Base-by-base conservation (phyloP, 1,140 invertebrate genomes). In the Venturia canescens region DNA sequence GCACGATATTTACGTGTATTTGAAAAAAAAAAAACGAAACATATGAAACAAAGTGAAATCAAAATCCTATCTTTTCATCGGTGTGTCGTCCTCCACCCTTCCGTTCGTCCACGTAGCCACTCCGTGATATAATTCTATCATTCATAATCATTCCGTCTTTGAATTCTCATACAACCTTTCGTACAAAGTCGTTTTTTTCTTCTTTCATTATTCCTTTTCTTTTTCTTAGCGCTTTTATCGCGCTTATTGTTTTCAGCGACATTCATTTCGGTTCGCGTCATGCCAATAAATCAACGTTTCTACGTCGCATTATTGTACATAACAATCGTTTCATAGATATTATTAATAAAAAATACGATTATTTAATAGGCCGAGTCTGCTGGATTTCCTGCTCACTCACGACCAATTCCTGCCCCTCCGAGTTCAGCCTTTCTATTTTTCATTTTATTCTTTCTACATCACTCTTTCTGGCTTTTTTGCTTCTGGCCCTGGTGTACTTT, bases 271-370 rank as follows among this genome's bases (percentile, higher is more conserved):
- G 44, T 27, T 13, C 23, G 23, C 50, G 31, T 48, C 27, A 80
- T 44, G 26, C 63, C 27, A 53, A 9, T 34, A 57, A 72, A 57
- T 29, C 44, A 76, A 63, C 29, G 74, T 63, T 83, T 77, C 29
- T 81, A 80, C 77, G 74, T 80, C 80, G 82, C 80, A 84, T 86
- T 86, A 44, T 48, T 89, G 88, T 89, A 89, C 83, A 89, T 89
- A 89, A 83, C 76, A 84, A 85, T 88, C 83, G 84, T 89, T 88
- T 88, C 85, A 83, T 89, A 88, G 85, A 63, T 70, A 81, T 86
- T 86, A 88, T 84, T 89, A 88, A 87, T 87, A 84, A 84, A 86
- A 82, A 70, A 84, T 80, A 83, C 38, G 13, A 78, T 67, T 79
- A 84, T 81, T 67, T 71, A 81, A 84, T 78, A 81, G 80, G 71